These are phyloP conservation scores for Heterodera schachtii DNA, from an alignment of 1,140 invertebrate species.

Conservation along the genomic window DNA sequence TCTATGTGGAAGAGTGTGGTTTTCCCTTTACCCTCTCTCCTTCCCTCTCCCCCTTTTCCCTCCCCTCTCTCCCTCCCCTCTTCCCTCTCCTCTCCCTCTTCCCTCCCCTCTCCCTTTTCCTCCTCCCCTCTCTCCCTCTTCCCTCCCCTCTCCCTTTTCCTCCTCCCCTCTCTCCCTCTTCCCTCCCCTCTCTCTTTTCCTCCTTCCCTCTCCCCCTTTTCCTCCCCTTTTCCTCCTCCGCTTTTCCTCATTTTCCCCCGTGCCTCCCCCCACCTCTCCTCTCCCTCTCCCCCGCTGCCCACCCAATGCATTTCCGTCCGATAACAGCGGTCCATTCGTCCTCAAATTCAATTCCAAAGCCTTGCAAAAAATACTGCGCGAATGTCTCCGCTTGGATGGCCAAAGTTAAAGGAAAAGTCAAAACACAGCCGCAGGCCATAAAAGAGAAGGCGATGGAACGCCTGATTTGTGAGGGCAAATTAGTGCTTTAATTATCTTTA, in stretches of 20 bases:
- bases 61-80: too few relatives aligned
- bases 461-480: slow-evolving; percentile 15
- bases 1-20: too few relatives aligned
- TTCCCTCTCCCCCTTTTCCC: too few relatives aligned
- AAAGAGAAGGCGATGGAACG: slow-evolving; percentile 50
- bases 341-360: slow-evolving; percentile 37
- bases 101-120: too few relatives aligned
- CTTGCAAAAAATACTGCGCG: slow-evolving; percentile 49
- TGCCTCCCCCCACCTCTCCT: too few relatives aligned
- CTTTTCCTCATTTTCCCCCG: too few relatives aligned
- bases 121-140: too few relatives aligned
- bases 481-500: slow-evolving; percentile 19
- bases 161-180: background rate
- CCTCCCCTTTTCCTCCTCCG: too few relatives aligned
- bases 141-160: too few relatives aligned
- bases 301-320: slow-evolving; percentile 39
- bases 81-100: too few relatives aligned
- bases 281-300: background rate
- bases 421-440: slow-evolving; percentile 50
- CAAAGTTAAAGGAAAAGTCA: slow-evolving; percentile 55
- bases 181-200: slow-evolving; percentile 6
- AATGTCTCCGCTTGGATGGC: slow-evolving; percentile 53
- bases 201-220: too few relatives aligned
- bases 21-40: too few relatives aligned
- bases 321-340: slow-evolving; percentile 6